Evolutionary conservation across 2,888 invertebrate species (phyloP).

Genomic region (Coelopa pilipes): DNA sequence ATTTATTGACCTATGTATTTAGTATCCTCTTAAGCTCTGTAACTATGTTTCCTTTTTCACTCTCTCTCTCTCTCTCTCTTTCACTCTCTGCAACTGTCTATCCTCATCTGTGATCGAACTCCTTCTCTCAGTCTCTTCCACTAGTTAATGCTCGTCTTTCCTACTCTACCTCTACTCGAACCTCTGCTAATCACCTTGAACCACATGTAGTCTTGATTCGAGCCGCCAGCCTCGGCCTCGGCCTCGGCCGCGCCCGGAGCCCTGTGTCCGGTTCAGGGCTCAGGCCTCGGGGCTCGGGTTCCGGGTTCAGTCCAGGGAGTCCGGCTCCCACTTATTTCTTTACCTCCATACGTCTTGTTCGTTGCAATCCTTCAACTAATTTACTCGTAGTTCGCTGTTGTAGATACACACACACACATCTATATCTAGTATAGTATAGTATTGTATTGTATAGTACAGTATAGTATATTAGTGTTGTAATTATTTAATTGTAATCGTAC

Average conservation of each 20-base stretch:
- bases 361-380: slow-evolving; percentile 21
- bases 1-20: not conserved
- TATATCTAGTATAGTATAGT: too few relatives aligned
- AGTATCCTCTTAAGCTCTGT: not conserved
- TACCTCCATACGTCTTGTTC: not conserved
- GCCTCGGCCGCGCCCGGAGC: too few relatives aligned
- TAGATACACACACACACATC: slow-evolving; percentile 16
- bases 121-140: not conserved
- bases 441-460: slow-evolving; percentile 22
- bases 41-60: slow-evolving; percentile 9
- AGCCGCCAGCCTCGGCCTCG: too few relatives aligned
- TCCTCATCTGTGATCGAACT: not conserved
- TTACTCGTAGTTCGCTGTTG: slow-evolving; percentile 42
- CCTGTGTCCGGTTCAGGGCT: too few relatives aligned
- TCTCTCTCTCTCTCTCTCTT: slow-evolving; percentile 35
- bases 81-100: slow-evolving; percentile 39
- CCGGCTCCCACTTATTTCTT: too few relatives aligned
- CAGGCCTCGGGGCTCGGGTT: too few relatives aligned
- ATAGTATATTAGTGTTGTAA: not conserved
- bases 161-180: not conserved
- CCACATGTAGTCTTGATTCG: slow-evolving; percentile 16
- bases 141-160: not conserved
- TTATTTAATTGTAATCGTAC: slow-evolving; percentile 7
- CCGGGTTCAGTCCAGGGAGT: too few relatives aligned
- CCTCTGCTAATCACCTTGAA: slow-evolving; percentile 15